Conservation (phyloP, 2,113 vertebrate genomes). For the Chiloscyllium plagiosum region DNA sequence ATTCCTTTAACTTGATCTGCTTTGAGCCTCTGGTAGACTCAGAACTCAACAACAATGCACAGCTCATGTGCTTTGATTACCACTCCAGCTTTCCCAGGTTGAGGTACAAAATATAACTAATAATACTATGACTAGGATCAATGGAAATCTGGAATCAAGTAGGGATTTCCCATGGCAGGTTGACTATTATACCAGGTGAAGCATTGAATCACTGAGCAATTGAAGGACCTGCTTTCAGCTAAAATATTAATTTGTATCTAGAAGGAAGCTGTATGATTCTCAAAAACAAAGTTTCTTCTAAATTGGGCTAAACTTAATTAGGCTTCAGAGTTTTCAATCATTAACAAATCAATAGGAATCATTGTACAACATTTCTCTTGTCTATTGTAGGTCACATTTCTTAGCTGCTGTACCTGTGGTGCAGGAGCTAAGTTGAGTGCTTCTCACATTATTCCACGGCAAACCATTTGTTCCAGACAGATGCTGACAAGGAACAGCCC, state of each 20-base stretch:
- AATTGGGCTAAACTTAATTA: not conserved
- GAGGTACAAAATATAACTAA: too few species aligned
- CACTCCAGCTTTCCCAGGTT: not conserved
- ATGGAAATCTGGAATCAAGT: not conserved
- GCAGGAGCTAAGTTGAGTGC: not conserved
- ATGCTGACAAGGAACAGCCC: not conserved
- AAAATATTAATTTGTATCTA: not conserved
- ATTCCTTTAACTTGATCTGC: not conserved
- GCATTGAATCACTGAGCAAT: not conserved
- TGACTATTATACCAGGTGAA: not conserved
- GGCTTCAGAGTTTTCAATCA: not conserved
- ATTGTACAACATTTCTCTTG: not conserved
- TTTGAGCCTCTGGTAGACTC: not conserved
- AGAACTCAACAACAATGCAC: not conserved
- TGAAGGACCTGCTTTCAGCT: not conserved
- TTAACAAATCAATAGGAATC: not conserved
- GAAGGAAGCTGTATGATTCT: not conserved
- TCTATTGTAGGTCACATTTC: not conserved
- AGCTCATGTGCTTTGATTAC: not conserved
- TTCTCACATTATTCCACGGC: not conserved
- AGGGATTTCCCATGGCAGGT: not conserved
- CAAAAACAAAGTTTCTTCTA: not conserved
- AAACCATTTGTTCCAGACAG: not conserved
- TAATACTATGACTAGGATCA: not conserved
- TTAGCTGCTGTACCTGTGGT: slow-evolving; percentile 9